A percentile compares a stretch with the other conserved stretches of the same genome.
Evolutionary conservation across 2,113 vertebrate species (phyloP).

Genomic region (Perccottus glenii): DNA sequence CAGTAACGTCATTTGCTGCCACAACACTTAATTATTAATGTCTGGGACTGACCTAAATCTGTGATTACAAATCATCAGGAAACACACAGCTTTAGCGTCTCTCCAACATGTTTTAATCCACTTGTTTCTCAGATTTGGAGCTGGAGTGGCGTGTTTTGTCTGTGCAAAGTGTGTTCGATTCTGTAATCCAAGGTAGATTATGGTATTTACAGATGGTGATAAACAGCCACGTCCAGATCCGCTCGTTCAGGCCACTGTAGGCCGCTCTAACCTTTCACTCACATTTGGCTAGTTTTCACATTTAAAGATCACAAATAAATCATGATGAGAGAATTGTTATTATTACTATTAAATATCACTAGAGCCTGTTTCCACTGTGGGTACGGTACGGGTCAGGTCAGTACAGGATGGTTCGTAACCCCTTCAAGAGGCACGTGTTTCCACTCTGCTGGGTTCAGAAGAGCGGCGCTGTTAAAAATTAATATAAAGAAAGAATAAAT

Average conservation of each 20-base stretch:
- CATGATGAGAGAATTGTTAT: no score
- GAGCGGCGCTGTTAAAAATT: no score
- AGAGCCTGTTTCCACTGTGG: no score
- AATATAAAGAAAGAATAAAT: no score
- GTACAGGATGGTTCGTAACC: no score
- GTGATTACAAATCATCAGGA: background rate
- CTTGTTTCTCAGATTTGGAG: slow-evolving; percentile 12
- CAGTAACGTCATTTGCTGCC: background rate
- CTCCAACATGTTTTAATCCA: slow-evolving; percentile 29
- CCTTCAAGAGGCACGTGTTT: no score
- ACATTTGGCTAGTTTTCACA: background rate
- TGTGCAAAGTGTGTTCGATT: slow-evolving; percentile 18
- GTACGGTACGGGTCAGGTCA: no score
- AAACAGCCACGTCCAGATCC: slow-evolving; percentile 34
- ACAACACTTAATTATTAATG: slow-evolving; percentile 5
- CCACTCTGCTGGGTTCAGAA: no score
- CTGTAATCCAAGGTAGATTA: slow-evolving; percentile 64
- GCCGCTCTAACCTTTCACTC: slow-evolving; percentile 43
- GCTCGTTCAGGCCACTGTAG: slow-evolving; percentile 21
- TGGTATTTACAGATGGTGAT: slow-evolving; percentile 48
- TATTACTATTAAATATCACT: no score
- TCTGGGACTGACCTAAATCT: slow-evolving; percentile 1
- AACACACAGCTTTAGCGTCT: no score
- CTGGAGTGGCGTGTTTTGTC: slow-evolving; percentile 33
- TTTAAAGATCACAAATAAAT: no score